phyloP scores from a whole-genome alignment of 2,797 vertebrate genomes.

The Pantherophis vulpinus region DNA sequence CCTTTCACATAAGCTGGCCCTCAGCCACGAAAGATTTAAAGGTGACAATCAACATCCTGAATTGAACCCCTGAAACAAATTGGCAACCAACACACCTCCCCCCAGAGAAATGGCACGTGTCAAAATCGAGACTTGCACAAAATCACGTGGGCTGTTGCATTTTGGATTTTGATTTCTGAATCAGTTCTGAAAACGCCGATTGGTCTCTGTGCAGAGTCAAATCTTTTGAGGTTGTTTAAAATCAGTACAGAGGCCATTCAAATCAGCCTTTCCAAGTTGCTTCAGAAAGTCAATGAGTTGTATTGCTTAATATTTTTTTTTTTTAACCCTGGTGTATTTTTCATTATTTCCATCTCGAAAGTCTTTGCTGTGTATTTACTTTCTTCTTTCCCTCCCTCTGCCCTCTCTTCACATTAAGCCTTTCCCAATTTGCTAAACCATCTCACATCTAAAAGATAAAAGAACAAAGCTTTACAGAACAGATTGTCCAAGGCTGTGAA shows the following conservation, averaged over 20 bases:
- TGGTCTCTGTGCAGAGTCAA: not conserved
- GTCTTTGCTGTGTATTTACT: not conserved
- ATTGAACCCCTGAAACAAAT: not conserved
- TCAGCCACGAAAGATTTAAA: too few relatives aligned
- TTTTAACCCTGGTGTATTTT: not conserved
- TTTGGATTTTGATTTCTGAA: not conserved
- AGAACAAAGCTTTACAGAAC: conserved; percentile 11
- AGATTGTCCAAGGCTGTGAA: not conserved
- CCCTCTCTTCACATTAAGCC: not conserved
- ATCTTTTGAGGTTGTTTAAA: not conserved
- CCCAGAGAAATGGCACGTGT: not conserved
- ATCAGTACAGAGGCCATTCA: not conserved
- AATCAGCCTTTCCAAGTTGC: not conserved
- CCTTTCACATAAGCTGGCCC: not conserved
- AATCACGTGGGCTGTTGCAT: not conserved
- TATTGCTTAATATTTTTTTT: not conserved
- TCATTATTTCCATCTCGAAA: not conserved
- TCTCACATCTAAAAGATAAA: not conserved
- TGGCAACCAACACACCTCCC: not conserved
- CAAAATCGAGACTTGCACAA: not conserved
- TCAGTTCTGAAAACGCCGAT: not conserved
- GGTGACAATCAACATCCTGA: not conserved
- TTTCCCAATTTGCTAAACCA: not conserved
- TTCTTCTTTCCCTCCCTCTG: not conserved
- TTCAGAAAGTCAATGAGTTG: not conserved